These are phyloP conservation scores for Pteropus rufus DNA, from an alignment of 2,797 vertebrate genomes.

Conservation along the genomic window DNA sequence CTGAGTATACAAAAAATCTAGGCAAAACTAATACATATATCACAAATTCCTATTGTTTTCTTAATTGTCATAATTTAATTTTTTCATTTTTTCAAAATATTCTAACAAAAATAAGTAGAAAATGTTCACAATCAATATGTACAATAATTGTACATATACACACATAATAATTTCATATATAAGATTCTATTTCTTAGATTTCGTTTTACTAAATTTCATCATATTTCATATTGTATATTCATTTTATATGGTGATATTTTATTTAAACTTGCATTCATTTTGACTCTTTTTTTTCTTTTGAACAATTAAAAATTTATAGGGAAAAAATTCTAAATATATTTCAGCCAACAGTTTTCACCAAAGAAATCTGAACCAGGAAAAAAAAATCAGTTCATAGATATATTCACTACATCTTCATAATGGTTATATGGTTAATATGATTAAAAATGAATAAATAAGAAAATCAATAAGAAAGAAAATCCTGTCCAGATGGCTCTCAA, in stretches of 20 bases:
- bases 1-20: neutral
- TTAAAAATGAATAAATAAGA: neutral
- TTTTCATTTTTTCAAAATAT: neutral
- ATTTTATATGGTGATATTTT: neutral
- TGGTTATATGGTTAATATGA: neutral
- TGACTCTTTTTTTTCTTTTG: slow-evolving; percentile 29
- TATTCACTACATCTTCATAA: neutral
- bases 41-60: neutral
- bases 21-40: neutral
- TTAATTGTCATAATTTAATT: neutral
- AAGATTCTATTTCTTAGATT: neutral
- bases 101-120: neutral
- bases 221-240: neutral
- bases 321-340: neutral
- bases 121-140: neutral
- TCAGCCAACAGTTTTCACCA: neutral
- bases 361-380: neutral
- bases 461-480: slow-evolving; percentile 25
- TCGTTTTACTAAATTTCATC: neutral
- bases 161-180: neutral
- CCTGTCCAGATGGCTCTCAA: neutral
- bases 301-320: neutral
- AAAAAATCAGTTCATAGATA: neutral
- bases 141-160: neutral
- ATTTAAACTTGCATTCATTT: neutral